Evolutionary conservation across 1,140 invertebrate genomes (phyloP), one percentile per base, ranked within the genome.

Genomic region (Hormaphis cornu): DNA sequence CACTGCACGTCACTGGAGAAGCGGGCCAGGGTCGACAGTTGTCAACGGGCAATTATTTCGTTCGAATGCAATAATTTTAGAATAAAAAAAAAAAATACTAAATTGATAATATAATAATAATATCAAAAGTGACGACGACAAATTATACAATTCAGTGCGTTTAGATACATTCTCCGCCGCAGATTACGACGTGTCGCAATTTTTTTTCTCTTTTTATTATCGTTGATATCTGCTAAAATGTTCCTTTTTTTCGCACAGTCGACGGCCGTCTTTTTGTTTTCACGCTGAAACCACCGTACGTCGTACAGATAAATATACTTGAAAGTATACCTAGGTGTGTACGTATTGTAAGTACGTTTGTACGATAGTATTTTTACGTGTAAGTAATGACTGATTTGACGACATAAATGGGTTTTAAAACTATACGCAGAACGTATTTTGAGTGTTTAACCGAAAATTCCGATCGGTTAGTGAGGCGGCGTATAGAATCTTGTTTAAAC

Each of bases 11-110:
- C 54, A 26, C 54, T 58, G 33, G 35, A 58, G 54, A 58, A 58
- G 40, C 54, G 54, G 54, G 54, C 54, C 54, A 58, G 33, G 54
- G 54, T 58, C 54, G 20, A n/a, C 54, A 40, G 54, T 58, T 58
- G 54, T 58, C 54, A 58, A 58, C 54, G 22, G 54, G 33, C 22
- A 58, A 58, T 58, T 58, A 58, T 40, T 58, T 9, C 40, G 54
- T 58, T 58, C 33, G 14, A 58, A 24, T 40, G 54, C 12, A 58
- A 58, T 35, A 24, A 24, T 58, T 58, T 26, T 40, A 40, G 20
- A 35, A 1, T 1, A 26, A 50, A 58, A n/a, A 58, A 40, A 58
- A 9, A 14, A 58, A 56, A 10, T 35, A 56, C 30, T 7, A 22
- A 8, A 28, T 28, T 56, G 24, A 1, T 22, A 14, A 54, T 12